Base-by-base conservation (phyloP, 2,888 invertebrate species). In the Campoplex nolae region DNA sequence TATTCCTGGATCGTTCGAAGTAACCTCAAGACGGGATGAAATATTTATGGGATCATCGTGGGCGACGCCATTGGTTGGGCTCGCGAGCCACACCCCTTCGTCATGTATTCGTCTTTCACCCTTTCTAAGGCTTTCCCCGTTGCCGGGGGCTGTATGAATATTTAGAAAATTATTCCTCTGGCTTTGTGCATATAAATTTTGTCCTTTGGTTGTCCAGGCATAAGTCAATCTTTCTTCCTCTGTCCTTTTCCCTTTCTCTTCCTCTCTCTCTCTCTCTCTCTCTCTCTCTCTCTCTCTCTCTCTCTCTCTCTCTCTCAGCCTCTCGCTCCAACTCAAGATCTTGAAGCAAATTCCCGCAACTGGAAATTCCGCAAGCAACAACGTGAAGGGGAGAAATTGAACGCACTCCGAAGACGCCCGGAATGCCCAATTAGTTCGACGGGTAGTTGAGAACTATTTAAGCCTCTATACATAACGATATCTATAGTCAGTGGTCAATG, bases 21-120 rank as follows among this genome's bases (percentile, higher is more conserved):
- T 88, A 74, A 78, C 83, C 68, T 42, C 68, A 71, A 75, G 84
- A 86, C 71, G 65, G 62, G 81, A 87, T 88, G 79, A 83, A 89
- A 89, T 89, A 89, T 89, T 89, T 86, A 89, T 89, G 86, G 11
- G 71, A 84, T 80, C 80, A 74, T 48, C 51, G 54, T 38, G 38
- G 67, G 54, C 42, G 77, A 35, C 28, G 38, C 73, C 70, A 74
- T 54, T 71, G 67, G 65, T 56, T 81, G 54, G 32, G 73, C 56
- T 62, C 28, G 32, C 16, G 58, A 58, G 71, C 65, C 67, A 82
- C 81, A 82, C 77, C 76, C 67, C 67, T 54, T 51, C 73, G 62
- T 38, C 81, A 32, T 73, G n/a, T 73, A 80, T 74, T 65, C 73
- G 62, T 70, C 74, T 74, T 56, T 78, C 56, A 32, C n/a, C 74